phyloP scores from a whole-genome alignment of 2,888 invertebrate genomes.

The Tuta absoluta region DNA sequence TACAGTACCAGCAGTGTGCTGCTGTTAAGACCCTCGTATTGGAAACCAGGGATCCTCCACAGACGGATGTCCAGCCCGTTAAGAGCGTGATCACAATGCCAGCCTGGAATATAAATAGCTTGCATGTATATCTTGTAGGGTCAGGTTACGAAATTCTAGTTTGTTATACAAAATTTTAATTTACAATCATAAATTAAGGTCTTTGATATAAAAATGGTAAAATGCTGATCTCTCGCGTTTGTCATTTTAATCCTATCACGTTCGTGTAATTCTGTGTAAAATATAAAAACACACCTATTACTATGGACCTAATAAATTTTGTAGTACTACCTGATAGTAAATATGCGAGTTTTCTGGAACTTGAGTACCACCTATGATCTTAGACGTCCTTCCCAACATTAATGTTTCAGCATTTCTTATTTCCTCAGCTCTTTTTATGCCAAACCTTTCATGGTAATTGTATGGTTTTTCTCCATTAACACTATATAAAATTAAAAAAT shows the following conservation, averaged over 20 bases:
- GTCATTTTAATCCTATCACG: no score
- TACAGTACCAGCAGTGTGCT: conserved; percentile 64
- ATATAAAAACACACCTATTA: no score
- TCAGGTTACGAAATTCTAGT: no score
- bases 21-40: conserved; percentile 62
- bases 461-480: not conserved
- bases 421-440: conserved; percentile 21
- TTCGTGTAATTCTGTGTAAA: no score
- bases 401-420: conserved; percentile 16
- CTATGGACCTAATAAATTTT: not conserved
- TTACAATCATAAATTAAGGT: no score
- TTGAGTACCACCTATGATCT: conserved; percentile 26
- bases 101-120: conserved; percentile 45
- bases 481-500: not conserved
- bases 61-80: conserved; percentile 59
- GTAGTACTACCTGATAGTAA: conserved; percentile 23
- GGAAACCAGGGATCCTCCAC: conserved; percentile 67
- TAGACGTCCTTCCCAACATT: not conserved
- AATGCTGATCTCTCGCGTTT: no score
- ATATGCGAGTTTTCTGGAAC: conserved; percentile 19
- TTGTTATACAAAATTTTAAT: not conserved
- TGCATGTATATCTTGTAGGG: not conserved
- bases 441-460: conserved; percentile 26
- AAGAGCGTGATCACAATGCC: conserved; percentile 60
- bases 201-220: no score